Conservation (phyloP, 2,797 vertebrate species). For the Sebastiscus albofasciatus region DNA sequence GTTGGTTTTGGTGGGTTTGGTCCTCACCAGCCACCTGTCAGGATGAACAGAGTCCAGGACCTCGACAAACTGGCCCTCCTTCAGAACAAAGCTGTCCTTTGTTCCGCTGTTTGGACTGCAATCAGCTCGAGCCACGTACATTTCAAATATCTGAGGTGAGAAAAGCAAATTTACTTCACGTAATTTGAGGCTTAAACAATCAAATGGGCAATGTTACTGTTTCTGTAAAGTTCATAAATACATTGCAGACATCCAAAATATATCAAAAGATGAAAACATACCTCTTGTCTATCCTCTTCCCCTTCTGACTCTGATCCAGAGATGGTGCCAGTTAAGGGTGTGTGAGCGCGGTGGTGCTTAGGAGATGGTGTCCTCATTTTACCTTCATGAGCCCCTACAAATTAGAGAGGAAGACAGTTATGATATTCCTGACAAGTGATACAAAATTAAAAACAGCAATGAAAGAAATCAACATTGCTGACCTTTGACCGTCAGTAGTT, state of each 20-base stretch:
- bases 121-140: conserved; percentile 93
- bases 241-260: neutral
- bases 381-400: conserved; percentile 82
- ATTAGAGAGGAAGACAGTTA: conserved; percentile 64
- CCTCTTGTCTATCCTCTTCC: conserved; percentile 91
- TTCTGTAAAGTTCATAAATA: neutral
- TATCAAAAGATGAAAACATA: conserved; percentile 45
- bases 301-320: conserved; percentile 96
- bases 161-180: neutral
- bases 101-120: conserved; percentile 85
- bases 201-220: neutral
- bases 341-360: conserved; percentile 90
- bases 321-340: conserved; percentile 86
- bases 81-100: conserved; percentile 89
- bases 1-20: conserved; percentile 94
- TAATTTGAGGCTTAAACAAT: neutral
- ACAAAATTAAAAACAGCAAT: neutral
- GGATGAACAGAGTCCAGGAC: conserved; percentile 94
- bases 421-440: neutral
- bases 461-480: conserved; percentile 2
- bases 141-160: conserved; percentile 87
- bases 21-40: conserved; percentile 94
- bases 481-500: conserved; percentile 79
- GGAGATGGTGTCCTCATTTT: conserved; percentile 89
- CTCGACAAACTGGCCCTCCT: conserved; percentile 96